Evolutionary conservation across 2,888 invertebrate species (phyloP).

Genomic region (Hyposoter dolosus): DNA sequence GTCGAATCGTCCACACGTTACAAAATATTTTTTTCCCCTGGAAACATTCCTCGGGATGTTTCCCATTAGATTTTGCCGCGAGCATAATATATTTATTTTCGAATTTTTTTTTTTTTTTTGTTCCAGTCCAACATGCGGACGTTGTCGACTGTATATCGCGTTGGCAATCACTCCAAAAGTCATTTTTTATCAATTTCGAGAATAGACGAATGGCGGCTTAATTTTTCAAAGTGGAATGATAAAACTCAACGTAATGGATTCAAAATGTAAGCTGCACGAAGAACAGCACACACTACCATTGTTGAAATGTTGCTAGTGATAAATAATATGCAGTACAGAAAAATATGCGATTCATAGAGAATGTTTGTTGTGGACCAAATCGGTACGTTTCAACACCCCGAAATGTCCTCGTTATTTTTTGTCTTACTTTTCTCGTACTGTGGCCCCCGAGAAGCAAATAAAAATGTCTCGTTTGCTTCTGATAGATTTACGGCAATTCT

Average conservation of each 20-base stretch:
- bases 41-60: not conserved
- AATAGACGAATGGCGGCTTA: not conserved
- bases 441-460: constrained; percentile 56
- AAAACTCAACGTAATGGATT: not conserved
- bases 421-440: constrained; percentile 5
- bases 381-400: not conserved
- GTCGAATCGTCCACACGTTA: not conserved
- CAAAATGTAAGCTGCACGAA: not conserved
- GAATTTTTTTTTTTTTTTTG: not conserved
- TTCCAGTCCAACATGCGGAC: not conserved
- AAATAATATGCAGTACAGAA: not conserved
- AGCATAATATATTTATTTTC: not conserved
- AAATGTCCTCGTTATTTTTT: constrained; percentile 26
- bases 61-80: not conserved
- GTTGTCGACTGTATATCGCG: not conserved
- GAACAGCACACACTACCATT: not conserved
- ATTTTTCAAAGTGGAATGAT: not conserved
- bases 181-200: not conserved
- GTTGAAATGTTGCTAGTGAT: not conserved
- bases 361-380: not conserved
- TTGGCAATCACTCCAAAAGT: not conserved
- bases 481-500: constrained; percentile 70
- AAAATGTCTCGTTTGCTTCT: constrained; percentile 65
- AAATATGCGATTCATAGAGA: not conserved
- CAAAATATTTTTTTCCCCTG: not conserved